These are phyloP conservation scores for Macquaria ambigua DNA, from an alignment of 2,113 vertebrate species.

Conservation along the genomic window DNA sequence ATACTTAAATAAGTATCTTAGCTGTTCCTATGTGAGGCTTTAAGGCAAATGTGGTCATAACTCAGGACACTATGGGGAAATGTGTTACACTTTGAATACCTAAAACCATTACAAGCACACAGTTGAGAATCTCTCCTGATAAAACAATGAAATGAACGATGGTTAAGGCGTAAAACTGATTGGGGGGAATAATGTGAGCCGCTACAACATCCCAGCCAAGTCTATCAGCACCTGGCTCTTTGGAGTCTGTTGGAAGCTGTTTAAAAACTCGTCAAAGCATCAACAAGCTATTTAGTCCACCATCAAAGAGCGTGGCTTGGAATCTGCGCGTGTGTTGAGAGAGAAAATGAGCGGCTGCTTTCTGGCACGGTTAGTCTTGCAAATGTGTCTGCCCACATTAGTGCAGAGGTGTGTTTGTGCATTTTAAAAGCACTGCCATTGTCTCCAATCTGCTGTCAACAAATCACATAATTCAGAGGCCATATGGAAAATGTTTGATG, in stretches of 20 bases:
- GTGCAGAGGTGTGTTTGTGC: constrained; percentile 48
- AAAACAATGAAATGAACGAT: background rate
- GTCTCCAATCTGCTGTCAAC: constrained; percentile 31
- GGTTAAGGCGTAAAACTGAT: constrained; percentile 9
- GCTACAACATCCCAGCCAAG: constrained; percentile 15
- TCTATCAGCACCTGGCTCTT: constrained; percentile 25
- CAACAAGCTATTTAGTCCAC: constrained; percentile 55
- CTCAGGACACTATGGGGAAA: background rate
- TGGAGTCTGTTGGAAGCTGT: constrained; percentile 52
- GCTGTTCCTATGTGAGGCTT: background rate
- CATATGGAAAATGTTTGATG: constrained; percentile 39
- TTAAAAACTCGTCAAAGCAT: constrained; percentile 60
- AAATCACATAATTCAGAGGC: constrained; percentile 35
- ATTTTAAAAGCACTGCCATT: constrained; percentile 42
- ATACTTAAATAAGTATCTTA: background rate
- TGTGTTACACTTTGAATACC: background rate
- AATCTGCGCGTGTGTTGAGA: constrained; percentile 11
- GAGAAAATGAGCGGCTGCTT: constrained; percentile 10
- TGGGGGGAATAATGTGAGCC: background rate
- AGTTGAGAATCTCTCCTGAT: background rate
- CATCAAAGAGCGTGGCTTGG: constrained; percentile 42
- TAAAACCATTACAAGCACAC: constrained; percentile 9
- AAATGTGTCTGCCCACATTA: constrained; percentile 44
- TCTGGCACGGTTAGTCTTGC: constrained; percentile 18
- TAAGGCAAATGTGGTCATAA: background rate